phyloP scores from a whole-genome alignment of 2,888 invertebrate genomes.

The Tipula unca region DNA sequence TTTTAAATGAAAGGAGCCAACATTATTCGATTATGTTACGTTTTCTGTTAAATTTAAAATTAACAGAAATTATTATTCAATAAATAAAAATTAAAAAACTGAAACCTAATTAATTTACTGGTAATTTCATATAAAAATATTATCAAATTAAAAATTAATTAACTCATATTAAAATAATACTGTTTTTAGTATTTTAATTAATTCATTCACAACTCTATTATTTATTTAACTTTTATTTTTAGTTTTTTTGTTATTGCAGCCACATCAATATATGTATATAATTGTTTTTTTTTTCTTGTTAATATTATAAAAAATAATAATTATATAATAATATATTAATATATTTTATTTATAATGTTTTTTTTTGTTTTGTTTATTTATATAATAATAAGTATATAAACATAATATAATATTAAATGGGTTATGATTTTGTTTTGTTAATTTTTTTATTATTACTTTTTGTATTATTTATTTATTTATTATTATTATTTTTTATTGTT shows the following conservation, averaged over 20 bases:
- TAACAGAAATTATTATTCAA: not conserved
- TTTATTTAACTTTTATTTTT: not conserved
- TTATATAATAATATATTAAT: not conserved
- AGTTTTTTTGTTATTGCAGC: not conserved
- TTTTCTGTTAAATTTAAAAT: not conserved
- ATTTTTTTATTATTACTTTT: not conserved
- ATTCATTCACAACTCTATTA: not conserved
- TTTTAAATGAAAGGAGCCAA: not conserved
- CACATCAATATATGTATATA: not conserved
- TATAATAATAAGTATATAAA: not conserved
- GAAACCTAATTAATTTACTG: not conserved
- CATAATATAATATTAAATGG: not conserved
- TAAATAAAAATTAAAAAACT: not conserved
- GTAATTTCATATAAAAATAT: not conserved
- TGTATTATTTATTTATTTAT: not conserved
- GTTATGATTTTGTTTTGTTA: conserved; percentile 1
- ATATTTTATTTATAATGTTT: not conserved
- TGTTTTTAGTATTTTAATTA: not conserved
- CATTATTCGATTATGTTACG: not conserved
- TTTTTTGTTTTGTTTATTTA: not conserved
- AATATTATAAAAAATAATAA: not conserved
- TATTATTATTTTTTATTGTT: not conserved
- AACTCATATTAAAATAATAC: not conserved
- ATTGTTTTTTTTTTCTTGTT: not conserved
- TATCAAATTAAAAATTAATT: not conserved